Conservation (phyloP, 2,113 vertebrate species). For the Heptranchias perlo region DNA sequence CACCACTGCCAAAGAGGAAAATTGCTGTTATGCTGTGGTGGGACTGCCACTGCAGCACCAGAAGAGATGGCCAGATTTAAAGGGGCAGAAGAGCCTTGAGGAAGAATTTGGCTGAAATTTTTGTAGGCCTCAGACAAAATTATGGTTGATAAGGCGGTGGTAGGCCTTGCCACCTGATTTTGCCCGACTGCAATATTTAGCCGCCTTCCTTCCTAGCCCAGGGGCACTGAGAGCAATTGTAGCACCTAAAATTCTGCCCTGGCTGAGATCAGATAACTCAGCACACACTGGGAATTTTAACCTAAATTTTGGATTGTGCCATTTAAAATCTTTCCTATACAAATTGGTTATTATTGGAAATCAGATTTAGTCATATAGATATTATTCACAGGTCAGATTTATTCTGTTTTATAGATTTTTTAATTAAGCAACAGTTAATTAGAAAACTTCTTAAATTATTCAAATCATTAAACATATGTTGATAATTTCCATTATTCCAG, state of each 20-base stretch:
- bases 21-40: not conserved
- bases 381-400: not conserved
- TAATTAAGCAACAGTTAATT: not conserved
- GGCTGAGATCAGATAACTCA: not conserved
- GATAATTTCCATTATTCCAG: too few relatives aligned
- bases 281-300: not conserved
- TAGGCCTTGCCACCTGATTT: not conserved
- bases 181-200: not conserved
- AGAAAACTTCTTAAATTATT: not conserved
- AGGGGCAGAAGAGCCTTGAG: not conserved
- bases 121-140: not conserved
- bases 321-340: not conserved
- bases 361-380: not conserved
- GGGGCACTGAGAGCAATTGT: not conserved
- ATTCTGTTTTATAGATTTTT: not conserved
- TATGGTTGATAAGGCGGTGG: not conserved
- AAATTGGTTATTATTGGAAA: not conserved
- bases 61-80: not conserved
- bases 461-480: not conserved
- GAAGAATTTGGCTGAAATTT: not conserved
- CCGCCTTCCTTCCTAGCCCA: not conserved
- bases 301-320: not conserved
- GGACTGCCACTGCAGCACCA: too few relatives aligned
- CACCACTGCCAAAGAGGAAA: not conserved
- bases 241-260: not conserved